Evolutionary conservation across 2,113 vertebrate genomes (phyloP), one percentile per base, ranked within the genome.

Genomic region (Gymnorhina tibicen): DNA sequence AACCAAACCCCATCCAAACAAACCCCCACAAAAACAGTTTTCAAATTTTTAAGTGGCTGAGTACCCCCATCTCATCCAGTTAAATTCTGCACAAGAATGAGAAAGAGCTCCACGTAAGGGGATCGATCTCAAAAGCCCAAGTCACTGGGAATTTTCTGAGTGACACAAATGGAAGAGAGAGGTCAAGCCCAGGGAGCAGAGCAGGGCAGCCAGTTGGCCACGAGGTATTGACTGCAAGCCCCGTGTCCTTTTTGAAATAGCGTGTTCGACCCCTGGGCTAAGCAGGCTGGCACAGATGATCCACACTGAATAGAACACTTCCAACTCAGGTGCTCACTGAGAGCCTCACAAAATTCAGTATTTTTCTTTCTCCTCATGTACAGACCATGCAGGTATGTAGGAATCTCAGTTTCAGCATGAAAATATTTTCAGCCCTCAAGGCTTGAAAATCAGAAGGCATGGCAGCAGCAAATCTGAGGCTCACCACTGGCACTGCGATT

Each of bases 1-100:
- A 46, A n/a, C 4, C 27, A 59, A 64, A 13, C 8, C 9, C 13
- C 32, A 28, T 2, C 17, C 18, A 22, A 59, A 47, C 6, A 50
- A 56, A 17, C 3, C 6, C 19, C 6, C 47, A n/a, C 3, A 44
- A 64, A 68, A 69, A 16, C 0, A 5, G 3, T 59, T 66, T 14
- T 64, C 30, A 66, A 15, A 8, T 9, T 42, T 75, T 18, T 22
- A 32, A 46, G 70, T 42, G 30, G 4, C 23, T 81, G 1, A 1
- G 41, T 53, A 37, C 4, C 42, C 3, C 32, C 30, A 24, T 12
- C 13, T 33, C 4, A 16, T 44, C 27, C 41, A 50, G 27, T 7
- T 63, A 30, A 62, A 75, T 46, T 86, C 73, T 70, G 26, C 59
- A 59, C 13, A 33, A 33, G 16, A 73, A n/a, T 4, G 13, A 85